Percentiles rank a stretch among this genome's conserved stretches.
These are phyloP conservation scores for Chironomus striatipennis DNA, from an alignment of 1,140 invertebrate genomes.

Conservation along the genomic window DNA sequence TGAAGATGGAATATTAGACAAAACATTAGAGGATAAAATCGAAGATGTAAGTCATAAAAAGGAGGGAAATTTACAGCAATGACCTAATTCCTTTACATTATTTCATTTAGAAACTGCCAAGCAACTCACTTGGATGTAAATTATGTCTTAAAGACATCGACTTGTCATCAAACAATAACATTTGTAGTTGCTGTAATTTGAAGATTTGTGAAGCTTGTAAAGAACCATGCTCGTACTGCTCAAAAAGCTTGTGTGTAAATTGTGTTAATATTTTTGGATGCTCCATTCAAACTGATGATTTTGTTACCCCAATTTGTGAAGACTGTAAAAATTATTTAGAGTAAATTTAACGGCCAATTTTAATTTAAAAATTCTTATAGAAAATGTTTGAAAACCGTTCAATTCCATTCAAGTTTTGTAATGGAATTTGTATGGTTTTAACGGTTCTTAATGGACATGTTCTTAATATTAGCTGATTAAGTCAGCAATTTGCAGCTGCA, in stretches of 20 bases:
- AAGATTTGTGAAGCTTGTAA: not conserved
- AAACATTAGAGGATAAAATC: not conserved
- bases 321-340: not conserved
- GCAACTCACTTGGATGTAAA: not conserved
- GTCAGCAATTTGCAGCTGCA: too few species aligned
- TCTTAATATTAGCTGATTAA: too few species aligned
- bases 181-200: not conserved
- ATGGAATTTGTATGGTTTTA: too few species aligned
- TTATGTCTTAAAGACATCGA: not conserved
- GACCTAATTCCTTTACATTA: too few species aligned
- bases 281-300: not conserved
- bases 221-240: too few species aligned
- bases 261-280: slow-evolving; percentile 6
- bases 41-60: not conserved
- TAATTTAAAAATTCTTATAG: too few species aligned
- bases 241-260: not conserved
- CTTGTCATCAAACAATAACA: not conserved
- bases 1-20: not conserved
- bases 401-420: too few species aligned
- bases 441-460: too few species aligned
- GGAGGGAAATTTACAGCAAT: not conserved
- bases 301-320: not conserved
- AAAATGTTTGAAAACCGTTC: too few species aligned
- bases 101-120: not conserved
- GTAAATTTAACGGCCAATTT: not conserved